phyloP scores from a whole-genome alignment of 2,113 vertebrate genomes.

The Trachemys scripta region DNA sequence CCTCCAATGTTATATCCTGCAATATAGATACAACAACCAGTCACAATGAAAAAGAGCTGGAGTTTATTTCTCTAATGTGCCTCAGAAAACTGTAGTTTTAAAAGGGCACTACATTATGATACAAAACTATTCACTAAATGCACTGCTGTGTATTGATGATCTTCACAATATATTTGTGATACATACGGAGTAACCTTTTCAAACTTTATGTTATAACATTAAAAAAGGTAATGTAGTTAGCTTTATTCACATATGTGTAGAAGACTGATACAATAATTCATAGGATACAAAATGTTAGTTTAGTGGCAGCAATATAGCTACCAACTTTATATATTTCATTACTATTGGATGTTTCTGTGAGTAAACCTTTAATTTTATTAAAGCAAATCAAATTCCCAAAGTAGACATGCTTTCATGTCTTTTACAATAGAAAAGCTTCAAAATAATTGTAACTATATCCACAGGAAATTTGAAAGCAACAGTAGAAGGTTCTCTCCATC shows the following conservation, averaged over 20 bases:
- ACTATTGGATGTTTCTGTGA: not conserved
- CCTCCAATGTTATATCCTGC: not conserved
- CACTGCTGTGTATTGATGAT: not conserved
- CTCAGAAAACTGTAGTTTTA: not conserved
- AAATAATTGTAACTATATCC: not conserved
- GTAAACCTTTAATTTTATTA: conserved; percentile 29
- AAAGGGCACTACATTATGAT: not conserved
- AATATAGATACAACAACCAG: not conserved
- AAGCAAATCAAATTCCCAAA: conserved; percentile 1
- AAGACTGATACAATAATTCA: conserved; percentile 60
- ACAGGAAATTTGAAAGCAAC: not conserved
- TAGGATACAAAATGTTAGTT: conserved; percentile 28
- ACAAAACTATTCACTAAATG: not conserved
- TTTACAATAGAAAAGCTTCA: conserved; percentile 18
- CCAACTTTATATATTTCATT: conserved; percentile 3
- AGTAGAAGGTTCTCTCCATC: not conserved
- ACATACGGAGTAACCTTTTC: conserved; percentile 57
- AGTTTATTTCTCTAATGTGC: not conserved
- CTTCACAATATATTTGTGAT: conserved; percentile 42
- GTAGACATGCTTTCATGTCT: not conserved
- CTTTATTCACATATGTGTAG: conserved; percentile 61
- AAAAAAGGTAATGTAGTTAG: conserved; percentile 59
- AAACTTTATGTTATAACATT: conserved; percentile 50
- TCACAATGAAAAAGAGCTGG: not conserved
- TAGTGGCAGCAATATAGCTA: conserved; percentile 11